Evolutionary conservation across 2,888 invertebrate genomes (phyloP).

Genomic region (Caenorhabditis zanzibari): DNA sequence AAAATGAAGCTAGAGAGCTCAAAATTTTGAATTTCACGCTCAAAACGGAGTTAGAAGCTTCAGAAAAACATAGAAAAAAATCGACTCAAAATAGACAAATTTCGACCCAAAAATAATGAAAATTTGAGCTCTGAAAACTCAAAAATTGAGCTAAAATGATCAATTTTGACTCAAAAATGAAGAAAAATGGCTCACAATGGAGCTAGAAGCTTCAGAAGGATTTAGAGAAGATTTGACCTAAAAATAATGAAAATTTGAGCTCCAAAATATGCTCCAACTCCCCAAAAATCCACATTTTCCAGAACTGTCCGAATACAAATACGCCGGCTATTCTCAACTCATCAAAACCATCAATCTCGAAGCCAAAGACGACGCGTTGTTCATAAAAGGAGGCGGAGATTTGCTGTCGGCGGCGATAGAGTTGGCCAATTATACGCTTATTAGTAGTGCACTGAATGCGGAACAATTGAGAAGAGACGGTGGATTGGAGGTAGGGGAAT

Average conservation of each 20-base stretch:
- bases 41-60: not conserved
- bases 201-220: no score
- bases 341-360: slow-evolving; percentile 96
- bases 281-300: slow-evolving; percentile 62
- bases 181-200: no score
- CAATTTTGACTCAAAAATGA: no score
- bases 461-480: slow-evolving; percentile 96
- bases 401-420: slow-evolving; percentile 94
- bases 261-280: not conserved
- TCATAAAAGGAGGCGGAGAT: slow-evolving; percentile 88
- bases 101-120: no score
- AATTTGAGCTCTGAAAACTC: no score
- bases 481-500: slow-evolving; percentile 89
- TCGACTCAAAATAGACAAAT: no score
- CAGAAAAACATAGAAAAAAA: no score
- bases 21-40: not conserved
- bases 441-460: slow-evolving; percentile 96
- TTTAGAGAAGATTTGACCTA: no score
- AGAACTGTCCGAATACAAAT: slow-evolving; percentile 96
- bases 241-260: no score
- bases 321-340: slow-evolving; percentile 98
- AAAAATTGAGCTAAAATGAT: no score
- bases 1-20: no score
- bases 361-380: slow-evolving; percentile 93
- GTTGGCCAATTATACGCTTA: slow-evolving; percentile 95